These are phyloP conservation scores for Vombatus ursinus DNA, from an alignment of 2,113 vertebrate species.

Conservation along the genomic window DNA sequence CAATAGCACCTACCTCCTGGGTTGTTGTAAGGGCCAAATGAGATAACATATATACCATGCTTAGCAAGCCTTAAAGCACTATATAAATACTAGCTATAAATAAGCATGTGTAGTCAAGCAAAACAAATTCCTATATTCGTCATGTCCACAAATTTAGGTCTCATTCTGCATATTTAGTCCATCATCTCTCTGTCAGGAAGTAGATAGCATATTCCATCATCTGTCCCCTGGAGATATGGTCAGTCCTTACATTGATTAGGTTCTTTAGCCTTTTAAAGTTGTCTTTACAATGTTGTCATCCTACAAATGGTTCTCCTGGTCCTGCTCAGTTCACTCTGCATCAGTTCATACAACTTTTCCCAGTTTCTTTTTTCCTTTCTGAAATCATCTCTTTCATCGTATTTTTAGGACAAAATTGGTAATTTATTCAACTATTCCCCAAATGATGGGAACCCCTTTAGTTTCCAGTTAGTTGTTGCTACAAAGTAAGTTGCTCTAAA, in stretches of 20 bases:
- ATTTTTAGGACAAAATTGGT: not conserved
- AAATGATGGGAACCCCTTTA: too few relatives aligned
- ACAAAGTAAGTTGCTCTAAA: too few relatives aligned
- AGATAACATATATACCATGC: not conserved
- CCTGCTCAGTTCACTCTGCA: not conserved
- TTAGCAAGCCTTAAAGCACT: not conserved
- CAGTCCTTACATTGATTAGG: not conserved
- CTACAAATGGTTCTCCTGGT: not conserved
- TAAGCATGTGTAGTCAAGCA: not conserved
- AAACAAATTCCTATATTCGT: not conserved
- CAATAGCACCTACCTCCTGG: not conserved
- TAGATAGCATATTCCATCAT: not conserved
- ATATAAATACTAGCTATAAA: not conserved
- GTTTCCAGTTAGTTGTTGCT: too few relatives aligned
- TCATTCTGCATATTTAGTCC: not conserved
- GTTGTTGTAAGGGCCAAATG: not conserved
- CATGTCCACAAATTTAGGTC: not conserved
- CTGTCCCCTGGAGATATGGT: not conserved
- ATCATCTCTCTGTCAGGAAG: not conserved
- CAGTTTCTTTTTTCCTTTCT: not conserved
- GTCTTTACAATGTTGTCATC: not conserved
- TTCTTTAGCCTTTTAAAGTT: not conserved
- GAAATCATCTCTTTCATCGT: not conserved
- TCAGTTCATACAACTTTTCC: not conserved
- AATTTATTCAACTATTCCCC: too few relatives aligned